Base-by-base conservation (phyloP, 92 coral and sea anemone genomes). In the Plumapathes pennacea region DNA sequence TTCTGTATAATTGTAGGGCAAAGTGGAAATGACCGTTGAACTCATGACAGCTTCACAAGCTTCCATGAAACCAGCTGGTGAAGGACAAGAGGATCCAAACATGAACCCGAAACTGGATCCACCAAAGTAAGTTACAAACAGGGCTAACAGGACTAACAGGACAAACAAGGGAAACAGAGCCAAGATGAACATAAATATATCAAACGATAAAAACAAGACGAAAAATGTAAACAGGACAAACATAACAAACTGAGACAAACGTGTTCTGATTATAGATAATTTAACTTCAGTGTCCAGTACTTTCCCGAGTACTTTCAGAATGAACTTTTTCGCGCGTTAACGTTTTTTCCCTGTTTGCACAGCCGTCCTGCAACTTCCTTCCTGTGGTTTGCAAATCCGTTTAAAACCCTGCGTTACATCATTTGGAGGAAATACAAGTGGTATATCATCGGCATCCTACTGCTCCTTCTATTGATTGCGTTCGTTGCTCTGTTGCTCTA, bases 11-110 rank as follows among this genome's bases (percentile, higher is more conserved):
- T 23, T 53, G 1, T 57, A 94, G 99, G 99, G 99, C 24, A 94
- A 94, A 56, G 74, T 94, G 17, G 99, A 94, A 68, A 84, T 94
- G 86, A 94, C 99, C 3, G 15, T 94, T 26, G 99, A 94, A 50
- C 40, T 94, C 2, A 87, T 94, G 2, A 56, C 56, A 5, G 64
- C 78, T 5, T 62, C 39, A 5, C 96, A 94, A 43, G 79, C 87
- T 0, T 69, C 71, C 2, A 67, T 64, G 14, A 94, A 81, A 59
- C 99, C 98, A 22, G 82, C 90, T 13, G 96, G 86, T 30, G 60
- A 83, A 43, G 98, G 89, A 37, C 89, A 95, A 11, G 99, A 94
- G 10, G 99, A 94, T 38, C 99, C 99, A 24, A 94, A 94, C 57
- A 84, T 79, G 51, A 60, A 94, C 32, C 99, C 99, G 9, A 73